Conservation (phyloP, 2,113 vertebrate species). For the Chamaea fasciata region DNA sequence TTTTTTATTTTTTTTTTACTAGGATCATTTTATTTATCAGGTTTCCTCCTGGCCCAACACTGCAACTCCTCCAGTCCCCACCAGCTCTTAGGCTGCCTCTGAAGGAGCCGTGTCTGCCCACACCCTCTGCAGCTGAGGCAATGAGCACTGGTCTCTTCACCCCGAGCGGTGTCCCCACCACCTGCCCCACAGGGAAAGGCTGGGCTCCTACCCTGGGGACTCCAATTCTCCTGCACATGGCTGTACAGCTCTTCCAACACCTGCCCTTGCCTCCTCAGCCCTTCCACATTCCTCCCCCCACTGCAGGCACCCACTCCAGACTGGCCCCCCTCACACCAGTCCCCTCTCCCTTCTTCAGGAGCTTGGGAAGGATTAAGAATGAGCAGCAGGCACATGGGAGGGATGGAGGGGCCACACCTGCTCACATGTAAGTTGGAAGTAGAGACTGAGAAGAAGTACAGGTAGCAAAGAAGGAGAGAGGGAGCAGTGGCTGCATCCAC, state of each 20-base stretch:
- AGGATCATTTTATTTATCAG: neutral
- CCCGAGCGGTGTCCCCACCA: neutral
- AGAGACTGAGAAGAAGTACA: neutral
- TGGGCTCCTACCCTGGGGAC: neutral
- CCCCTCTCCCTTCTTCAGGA: neutral
- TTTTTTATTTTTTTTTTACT: neutral
- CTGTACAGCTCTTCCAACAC: neutral
- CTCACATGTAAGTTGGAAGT: rapidly evolving
- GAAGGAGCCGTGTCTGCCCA: neutral
- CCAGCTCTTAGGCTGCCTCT: neutral
- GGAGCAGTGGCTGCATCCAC: neutral
- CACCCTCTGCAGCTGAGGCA: neutral
- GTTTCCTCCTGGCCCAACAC: neutral
- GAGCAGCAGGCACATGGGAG: neutral
- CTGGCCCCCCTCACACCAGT: neutral
- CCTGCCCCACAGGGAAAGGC: neutral
- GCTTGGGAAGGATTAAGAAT: neutral
- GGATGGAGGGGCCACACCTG: neutral
- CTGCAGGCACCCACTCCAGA: neutral
- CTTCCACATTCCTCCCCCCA: neutral
- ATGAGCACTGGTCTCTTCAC: neutral
- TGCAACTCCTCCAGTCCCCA: neutral
- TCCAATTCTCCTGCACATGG: neutral
- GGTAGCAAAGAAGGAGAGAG: neutral
- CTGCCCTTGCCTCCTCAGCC: neutral